Conservation (phyloP, 2,113 vertebrate genomes). For the Heptranchias perlo region DNA sequence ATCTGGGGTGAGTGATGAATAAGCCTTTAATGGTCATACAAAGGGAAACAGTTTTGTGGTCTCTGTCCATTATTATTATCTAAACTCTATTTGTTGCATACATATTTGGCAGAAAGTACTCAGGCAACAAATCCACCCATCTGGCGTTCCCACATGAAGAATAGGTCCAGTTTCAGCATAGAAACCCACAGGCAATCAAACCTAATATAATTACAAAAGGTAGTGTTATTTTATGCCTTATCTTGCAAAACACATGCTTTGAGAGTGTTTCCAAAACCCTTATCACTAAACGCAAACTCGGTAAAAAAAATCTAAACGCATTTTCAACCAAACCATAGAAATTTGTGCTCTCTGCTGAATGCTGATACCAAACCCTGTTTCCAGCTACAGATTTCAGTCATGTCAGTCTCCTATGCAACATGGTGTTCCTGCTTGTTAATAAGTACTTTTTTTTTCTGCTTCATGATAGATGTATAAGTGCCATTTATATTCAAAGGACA, state of each 20-base stretch:
- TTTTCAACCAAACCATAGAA: slow-evolving; percentile 9
- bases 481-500: not conserved
- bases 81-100: slow-evolving; percentile 39
- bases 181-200: slow-evolving; percentile 40
- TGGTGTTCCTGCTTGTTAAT: not conserved
- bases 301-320: slow-evolving; percentile 40
- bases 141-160: slow-evolving; percentile 43
- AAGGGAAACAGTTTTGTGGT: slow-evolving; percentile 34
- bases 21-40: not conserved
- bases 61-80: slow-evolving; percentile 42
- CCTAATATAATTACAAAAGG: slow-evolving; percentile 45
- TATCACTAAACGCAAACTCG: slow-evolving; percentile 48
- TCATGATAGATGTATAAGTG: not conserved
- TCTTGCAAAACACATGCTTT: slow-evolving; percentile 53
- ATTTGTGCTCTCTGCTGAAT: not conserved
- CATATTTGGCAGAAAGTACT: slow-evolving; percentile 36
- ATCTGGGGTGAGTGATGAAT: not conserved
- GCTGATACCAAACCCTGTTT: not conserved
- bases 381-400: not conserved
- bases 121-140: slow-evolving; percentile 39
- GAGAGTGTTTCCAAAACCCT: slow-evolving; percentile 49
- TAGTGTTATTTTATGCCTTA: slow-evolving; percentile 50
- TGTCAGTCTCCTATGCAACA: not conserved
- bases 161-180: slow-evolving; percentile 40
- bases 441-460: not conserved